Evolutionary conservation across 2,797 vertebrate genomes (phyloP).

Genomic region (Coendou prehensilis): DNA sequence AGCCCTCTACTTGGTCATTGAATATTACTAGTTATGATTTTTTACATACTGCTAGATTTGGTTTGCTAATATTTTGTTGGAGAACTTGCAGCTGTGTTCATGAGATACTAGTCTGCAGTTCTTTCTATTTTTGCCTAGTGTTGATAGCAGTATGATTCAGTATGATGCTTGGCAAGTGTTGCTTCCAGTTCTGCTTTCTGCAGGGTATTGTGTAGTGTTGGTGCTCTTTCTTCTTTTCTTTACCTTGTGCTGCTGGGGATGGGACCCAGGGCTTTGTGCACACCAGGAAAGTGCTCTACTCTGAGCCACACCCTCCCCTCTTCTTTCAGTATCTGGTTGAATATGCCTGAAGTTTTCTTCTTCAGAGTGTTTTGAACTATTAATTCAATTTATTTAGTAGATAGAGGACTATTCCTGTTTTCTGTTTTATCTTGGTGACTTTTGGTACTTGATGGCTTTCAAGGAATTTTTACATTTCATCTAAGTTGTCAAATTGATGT

Average conservation of each 20-base stretch:
- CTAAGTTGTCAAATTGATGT: not conserved
- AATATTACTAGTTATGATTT: not conserved
- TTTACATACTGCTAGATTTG: not conserved
- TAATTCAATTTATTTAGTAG: not conserved
- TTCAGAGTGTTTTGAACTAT: not conserved
- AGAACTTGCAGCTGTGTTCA: not conserved
- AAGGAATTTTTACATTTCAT: not conserved
- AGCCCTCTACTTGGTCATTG: not conserved
- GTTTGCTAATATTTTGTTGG: not conserved
- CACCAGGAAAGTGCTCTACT: not conserved
- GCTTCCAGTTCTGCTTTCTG: not conserved
- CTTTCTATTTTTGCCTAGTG: not conserved
- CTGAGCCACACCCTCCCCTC: accelerated
- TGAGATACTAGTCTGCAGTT: not conserved
- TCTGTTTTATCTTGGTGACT: not conserved
- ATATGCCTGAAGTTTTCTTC: not conserved
- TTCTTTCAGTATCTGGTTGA: not conserved
- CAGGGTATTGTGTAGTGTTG: not conserved
- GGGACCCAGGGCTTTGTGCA: not conserved
- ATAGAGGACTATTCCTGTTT: not conserved
- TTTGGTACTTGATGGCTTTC: not conserved
- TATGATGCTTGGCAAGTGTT: not conserved
- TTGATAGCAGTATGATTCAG: not conserved
- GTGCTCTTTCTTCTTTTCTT: no score
- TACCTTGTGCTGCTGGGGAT: not conserved